A percentile compares a stretch with the other conserved stretches of the same genome.
phyloP scores from a whole-genome alignment of 1,140 invertebrate genomes.

The Mamestra configurata region DNA sequence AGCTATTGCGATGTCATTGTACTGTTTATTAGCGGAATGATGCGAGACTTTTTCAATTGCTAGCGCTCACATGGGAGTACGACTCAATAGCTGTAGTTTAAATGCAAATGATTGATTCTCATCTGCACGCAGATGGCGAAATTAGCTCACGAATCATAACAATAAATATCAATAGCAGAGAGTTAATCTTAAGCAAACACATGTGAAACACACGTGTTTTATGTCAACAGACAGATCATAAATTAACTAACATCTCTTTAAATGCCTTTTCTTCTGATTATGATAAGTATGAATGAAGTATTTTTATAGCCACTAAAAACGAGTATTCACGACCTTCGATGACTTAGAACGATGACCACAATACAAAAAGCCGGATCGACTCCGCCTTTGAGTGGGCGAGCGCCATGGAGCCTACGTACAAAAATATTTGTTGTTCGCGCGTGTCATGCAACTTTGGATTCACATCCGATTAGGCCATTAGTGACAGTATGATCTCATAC shows the following conservation, averaged over 20 bases:
- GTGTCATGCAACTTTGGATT: constrained; percentile 13
- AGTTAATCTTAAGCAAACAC: constrained; percentile 8
- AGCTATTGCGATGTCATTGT: constrained; percentile 43
- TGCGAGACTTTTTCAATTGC: constrained; percentile 44
- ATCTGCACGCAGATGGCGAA: constrained; percentile 45
- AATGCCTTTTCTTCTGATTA: neutral
- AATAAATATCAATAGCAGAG: constrained; percentile 41
- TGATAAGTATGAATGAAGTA: constrained; percentile 20
- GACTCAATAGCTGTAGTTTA: constrained; percentile 40
- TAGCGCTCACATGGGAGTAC: constrained; percentile 11
- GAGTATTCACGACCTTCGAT: constrained; percentile 16
- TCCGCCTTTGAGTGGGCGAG: constrained; percentile 36
- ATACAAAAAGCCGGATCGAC: constrained; percentile 18
- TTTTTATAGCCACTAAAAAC: constrained; percentile 32
- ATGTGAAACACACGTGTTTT: constrained; percentile 24
- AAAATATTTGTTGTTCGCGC: constrained; percentile 25
- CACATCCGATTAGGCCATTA: constrained; percentile 20
- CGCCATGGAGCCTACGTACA: constrained; percentile 36
- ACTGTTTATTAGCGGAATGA: constrained; percentile 42
- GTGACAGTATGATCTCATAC: constrained; percentile 35
- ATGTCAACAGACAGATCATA: constrained; percentile 11
- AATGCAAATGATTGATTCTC: constrained; percentile 48
- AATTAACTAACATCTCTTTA: neutral
- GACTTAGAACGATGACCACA: constrained; percentile 32
- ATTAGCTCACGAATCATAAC: constrained; percentile 42